phyloP scores from a whole-genome alignment of 2,113 vertebrate genomes.

The Megalops atlanticus region DNA sequence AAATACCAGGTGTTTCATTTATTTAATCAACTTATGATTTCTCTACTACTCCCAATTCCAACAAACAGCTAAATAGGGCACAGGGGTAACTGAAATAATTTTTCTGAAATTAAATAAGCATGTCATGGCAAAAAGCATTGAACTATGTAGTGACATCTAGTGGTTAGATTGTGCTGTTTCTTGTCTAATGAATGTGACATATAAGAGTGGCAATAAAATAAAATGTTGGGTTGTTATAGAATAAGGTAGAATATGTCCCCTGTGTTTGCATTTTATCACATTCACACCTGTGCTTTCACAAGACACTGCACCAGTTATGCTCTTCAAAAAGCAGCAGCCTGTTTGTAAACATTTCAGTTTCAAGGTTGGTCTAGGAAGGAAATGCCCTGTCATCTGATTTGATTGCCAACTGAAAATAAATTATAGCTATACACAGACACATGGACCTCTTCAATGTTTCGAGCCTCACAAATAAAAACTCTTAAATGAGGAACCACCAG shows the following conservation, averaged over 20 bases:
- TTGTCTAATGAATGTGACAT: no score
- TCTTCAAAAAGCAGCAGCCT: background rate
- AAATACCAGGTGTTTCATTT: no score
- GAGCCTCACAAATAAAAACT: background rate
- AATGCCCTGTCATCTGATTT: conserved; percentile 22
- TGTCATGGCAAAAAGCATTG: background rate
- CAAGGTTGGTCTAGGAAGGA: background rate
- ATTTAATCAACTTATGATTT: no score
- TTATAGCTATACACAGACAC: no score
- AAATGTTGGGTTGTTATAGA: no score
- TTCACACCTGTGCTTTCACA: no score
- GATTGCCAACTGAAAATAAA: background rate
- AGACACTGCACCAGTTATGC: background rate
- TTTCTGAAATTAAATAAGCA: no score
- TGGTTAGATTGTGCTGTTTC: conserved; percentile 30
- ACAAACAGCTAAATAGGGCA: background rate
- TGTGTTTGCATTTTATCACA: no score
- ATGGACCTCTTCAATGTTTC: background rate
- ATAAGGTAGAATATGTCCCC: background rate
- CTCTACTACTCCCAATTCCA: no score
- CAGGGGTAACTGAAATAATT: background rate
- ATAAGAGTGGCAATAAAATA: no score
- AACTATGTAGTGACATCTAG: conserved; percentile 51
- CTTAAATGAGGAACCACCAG: background rate
- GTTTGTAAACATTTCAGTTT: background rate